phyloP scores from a whole-genome alignment of 2,113 vertebrate genomes.

The Cynocephalus volans region DNA sequence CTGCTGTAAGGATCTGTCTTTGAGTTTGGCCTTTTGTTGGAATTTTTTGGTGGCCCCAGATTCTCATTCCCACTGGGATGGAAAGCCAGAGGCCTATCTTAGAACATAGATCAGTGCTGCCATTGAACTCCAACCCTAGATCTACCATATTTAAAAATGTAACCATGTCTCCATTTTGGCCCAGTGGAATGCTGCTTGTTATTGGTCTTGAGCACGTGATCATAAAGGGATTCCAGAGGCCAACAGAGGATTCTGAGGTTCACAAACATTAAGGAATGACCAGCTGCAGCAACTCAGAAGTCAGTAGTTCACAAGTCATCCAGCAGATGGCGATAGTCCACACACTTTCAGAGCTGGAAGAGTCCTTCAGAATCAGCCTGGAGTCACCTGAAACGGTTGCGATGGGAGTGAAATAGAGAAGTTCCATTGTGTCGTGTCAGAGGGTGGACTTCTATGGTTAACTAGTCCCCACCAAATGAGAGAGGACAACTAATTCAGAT shows the following conservation, averaged over 20 bases:
- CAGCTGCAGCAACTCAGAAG: neutral
- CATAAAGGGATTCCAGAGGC: neutral
- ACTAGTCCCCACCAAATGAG: neutral
- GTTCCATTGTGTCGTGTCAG: too few relatives aligned
- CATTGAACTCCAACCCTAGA: neutral
- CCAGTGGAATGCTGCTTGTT: neutral
- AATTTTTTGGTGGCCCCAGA: neutral
- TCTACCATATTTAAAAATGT: neutral
- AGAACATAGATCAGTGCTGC: neutral
- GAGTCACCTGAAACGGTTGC: neutral
- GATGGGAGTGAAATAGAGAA: neutral
- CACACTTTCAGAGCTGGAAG: neutral
- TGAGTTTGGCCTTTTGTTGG: neutral
- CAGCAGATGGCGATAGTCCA: constrained; percentile 76
- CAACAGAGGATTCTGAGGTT: neutral
- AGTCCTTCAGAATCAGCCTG: neutral
- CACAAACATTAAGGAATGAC: neutral
- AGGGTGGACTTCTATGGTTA: neutral
- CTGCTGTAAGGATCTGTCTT: neutral
- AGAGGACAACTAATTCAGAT: neutral
- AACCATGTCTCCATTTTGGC: neutral
- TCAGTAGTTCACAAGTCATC: neutral
- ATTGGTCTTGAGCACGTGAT: neutral
- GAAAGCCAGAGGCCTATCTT: neutral
- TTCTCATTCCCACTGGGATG: neutral